Conservation (phyloP, 2,113 vertebrate genomes). For the Aleadryas rufinucha region DNA sequence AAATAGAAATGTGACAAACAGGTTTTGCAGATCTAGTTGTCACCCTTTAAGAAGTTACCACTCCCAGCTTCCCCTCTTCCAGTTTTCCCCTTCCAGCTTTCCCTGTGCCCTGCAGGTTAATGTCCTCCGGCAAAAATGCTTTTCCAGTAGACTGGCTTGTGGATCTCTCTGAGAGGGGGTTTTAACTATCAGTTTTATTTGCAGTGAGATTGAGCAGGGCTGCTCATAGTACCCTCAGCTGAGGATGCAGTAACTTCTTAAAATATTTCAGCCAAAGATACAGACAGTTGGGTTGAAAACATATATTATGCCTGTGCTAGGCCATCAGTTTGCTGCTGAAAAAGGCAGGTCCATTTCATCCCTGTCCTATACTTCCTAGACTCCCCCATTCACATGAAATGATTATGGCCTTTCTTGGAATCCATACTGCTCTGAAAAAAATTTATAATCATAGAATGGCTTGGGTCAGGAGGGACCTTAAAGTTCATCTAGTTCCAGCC, state of each 20-base stretch:
- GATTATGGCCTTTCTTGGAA: not conserved
- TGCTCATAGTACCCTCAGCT: not conserved
- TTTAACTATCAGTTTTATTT: not conserved
- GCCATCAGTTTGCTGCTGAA: not conserved
- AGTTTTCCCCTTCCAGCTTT: not conserved
- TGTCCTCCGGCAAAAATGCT: not conserved
- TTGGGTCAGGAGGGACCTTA: not conserved
- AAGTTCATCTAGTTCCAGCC: not conserved
- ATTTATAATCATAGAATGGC: not conserved
- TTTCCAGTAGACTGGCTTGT: not conserved
- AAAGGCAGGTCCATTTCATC: not conserved
- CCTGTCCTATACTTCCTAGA: not conserved
- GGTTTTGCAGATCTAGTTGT: not conserved
- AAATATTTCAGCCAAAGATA: not conserved
- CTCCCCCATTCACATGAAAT: not conserved
- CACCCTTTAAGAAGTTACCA: not conserved
- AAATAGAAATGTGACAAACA: not conserved
- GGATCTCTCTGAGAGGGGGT: not conserved
- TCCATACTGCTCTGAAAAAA: not conserved
- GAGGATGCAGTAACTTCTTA: not conserved
- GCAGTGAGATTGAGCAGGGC: not conserved
- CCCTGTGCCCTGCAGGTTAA: not conserved
- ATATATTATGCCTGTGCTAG: fast-evolving
- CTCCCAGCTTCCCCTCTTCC: not conserved
- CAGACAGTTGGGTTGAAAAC: not conserved